phyloP scores from a whole-genome alignment of 2,113 vertebrate species.

The Pimephales promelas region DNA sequence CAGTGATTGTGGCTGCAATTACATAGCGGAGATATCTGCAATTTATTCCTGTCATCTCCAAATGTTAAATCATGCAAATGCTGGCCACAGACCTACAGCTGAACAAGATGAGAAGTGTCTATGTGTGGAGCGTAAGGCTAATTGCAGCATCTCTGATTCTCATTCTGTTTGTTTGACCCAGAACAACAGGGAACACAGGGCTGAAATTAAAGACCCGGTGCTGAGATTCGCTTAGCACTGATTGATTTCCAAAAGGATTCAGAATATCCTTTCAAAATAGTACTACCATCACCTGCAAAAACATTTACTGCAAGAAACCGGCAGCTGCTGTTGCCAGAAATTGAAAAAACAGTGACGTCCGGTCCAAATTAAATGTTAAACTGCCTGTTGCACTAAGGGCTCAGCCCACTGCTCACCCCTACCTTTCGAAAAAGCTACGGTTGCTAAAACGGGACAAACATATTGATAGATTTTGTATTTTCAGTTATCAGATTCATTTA shows the following conservation, averaged over 20 bases:
- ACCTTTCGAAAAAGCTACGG: no score
- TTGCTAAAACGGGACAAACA: no score
- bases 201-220: neutral
- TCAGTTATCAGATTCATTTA: no score
- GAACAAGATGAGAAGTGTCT: constrained; percentile 8
- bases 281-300: neutral
- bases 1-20: constrained; percentile 44
- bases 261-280: neutral
- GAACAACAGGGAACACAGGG: neutral
- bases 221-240: neutral
- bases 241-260: constrained; percentile 6
- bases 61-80: constrained; percentile 53
- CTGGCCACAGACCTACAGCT: neutral
- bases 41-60: constrained; percentile 54
- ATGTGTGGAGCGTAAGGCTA: neutral
- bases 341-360: neutral
- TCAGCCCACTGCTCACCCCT: no score
- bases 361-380: neutral
- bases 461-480: no score
- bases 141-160: constrained; percentile 27
- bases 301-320: neutral
- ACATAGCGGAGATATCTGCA: constrained; percentile 41
- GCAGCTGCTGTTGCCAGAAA: neutral
- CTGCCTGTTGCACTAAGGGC: no score
- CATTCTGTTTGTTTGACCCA: neutral